Evolutionary conservation across 2,797 vertebrate genomes (phyloP), one percentile per base, ranked within the genome.

Genomic region (Knipowitschia caucasica): DNA sequence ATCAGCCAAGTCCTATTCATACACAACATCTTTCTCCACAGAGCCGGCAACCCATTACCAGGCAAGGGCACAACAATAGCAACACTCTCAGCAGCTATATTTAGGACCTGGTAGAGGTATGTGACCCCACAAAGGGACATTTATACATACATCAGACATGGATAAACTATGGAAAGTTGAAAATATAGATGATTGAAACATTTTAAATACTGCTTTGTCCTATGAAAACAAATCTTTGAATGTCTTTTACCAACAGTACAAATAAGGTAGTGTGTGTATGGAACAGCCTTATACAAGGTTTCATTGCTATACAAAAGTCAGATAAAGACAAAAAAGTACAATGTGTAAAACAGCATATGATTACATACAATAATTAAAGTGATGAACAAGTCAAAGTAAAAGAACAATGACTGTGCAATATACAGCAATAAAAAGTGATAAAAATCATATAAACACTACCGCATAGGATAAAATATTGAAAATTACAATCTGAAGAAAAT

Each of bases 1-100:
- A 57, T 75, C 67, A 34, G 73, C 59, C 78, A 78, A 87, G 86
- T 83, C 80, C 76, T 72, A 80, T 85, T 86, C 76, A 81, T 78
- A 77, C 67, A 65, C 82, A 82, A 78, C 79, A 77, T 68, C 76
- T 51, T 56, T 73, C 77, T 80, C 72, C 35, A 60, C 75, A 83
- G 78, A 85, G 65, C 78, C 85, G 84, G 78, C 80, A 87, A 82
- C 78, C 74, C 44, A 63, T 60, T 71, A 73, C 75, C 63, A 67
- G 62, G 74, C 66, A 68, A 71, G 80, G 69, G 65, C 62, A 64
- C 58, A 35, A 64, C 68, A 53, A 59, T 29, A 75, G 64, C 79
- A 73, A 69, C 66, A 70, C 63, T 71, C 75, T 78, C 76, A 73
- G 72, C 64, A 43, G 75, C 81, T 79, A 75, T 81, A 84, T 84